These are phyloP conservation scores for Myiothlypis chrysogaster DNA, from an alignment of 2,797 vertebrate genomes.

Conservation along the genomic window DNA sequence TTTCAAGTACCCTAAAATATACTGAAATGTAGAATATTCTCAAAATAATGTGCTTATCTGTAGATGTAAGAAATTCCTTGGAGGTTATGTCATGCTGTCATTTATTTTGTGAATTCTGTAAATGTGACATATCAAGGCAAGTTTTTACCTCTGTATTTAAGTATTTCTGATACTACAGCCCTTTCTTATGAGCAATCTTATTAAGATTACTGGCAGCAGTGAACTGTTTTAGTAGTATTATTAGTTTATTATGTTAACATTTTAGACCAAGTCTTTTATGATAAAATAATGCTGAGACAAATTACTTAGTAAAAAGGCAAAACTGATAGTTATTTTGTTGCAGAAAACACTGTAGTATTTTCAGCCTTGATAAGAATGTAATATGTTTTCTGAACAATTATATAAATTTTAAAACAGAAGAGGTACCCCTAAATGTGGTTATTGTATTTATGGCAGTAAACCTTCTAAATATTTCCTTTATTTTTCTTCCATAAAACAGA, in stretches of 20 bases:
- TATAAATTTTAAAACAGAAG: constrained; percentile 6
- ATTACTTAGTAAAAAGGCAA: constrained; percentile 42
- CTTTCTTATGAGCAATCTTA: background rate
- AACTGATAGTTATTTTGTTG: constrained; percentile 22
- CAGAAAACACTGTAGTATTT: background rate
- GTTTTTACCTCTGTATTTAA: constrained; percentile 43
- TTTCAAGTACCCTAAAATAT: constrained; percentile 12
- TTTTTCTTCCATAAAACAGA: background rate
- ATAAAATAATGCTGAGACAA: constrained; percentile 59
- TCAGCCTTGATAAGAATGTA: constrained; percentile 28
- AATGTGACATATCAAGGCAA: constrained; percentile 8
- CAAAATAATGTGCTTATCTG: constrained; percentile 52
- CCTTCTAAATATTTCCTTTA: background rate
- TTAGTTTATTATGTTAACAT: constrained; percentile 43
- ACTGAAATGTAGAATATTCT: constrained; percentile 32
- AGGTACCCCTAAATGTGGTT: background rate
- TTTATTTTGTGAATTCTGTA: constrained; percentile 60
- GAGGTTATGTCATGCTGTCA: constrained; percentile 31
- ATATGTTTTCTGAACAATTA: constrained; percentile 24
- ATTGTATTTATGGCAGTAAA: constrained; percentile 30
- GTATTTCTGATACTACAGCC: constrained; percentile 38
- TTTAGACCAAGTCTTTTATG: constrained; percentile 44
- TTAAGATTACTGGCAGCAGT: background rate
- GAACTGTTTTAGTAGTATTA: constrained; percentile 6
- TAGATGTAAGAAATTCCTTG: constrained; percentile 44